Evolutionary conservation across 1,140 invertebrate species (phyloP).

Genomic region (Lordiphosa collinella): DNA sequence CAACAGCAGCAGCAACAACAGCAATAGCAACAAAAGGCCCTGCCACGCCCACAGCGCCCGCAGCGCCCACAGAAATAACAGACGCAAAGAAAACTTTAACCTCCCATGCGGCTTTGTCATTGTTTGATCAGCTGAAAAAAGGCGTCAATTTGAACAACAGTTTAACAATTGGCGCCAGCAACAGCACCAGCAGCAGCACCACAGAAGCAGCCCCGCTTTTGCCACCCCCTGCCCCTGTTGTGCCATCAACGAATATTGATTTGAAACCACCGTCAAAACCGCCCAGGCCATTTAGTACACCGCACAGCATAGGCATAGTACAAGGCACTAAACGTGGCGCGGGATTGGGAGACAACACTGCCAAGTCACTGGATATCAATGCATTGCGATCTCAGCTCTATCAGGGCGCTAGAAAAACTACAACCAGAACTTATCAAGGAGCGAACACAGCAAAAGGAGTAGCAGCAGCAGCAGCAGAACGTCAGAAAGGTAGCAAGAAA

Average conservation of each 20-base stretch:
- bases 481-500: conserved; percentile 84
- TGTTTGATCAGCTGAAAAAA: conserved; percentile 79
- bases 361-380: conserved; percentile 60
- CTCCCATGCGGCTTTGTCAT: conserved; percentile 54
- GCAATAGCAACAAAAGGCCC: conserved; percentile 7
- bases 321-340: conserved; percentile 50
- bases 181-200: conserved; percentile 17
- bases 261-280: conserved; percentile 49
- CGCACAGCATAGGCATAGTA: conserved; percentile 56
- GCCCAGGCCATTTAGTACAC: conserved; percentile 41
- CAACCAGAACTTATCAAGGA: conserved; percentile 12
- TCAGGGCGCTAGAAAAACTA: conserved; percentile 53
- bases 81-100: conserved; percentile 42
- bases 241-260: conserved; percentile 39
- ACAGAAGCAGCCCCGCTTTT: conserved; percentile 8
- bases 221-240: conserved; percentile 21
- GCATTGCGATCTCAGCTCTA: conserved; percentile 68
- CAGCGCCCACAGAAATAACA: conserved; percentile 3
- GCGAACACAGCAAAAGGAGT: neutral
- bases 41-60: neutral
- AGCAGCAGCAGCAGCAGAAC: conserved; percentile 7
- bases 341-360: conserved; percentile 8
- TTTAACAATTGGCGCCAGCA: conserved; percentile 50
- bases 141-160: conserved; percentile 67
- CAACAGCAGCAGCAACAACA: conserved; percentile 10